Percentiles rank a stretch among this genome's conserved stretches.
phyloP scores from a whole-genome alignment of 2,113 vertebrate species.

The Calyptommatus sinebrachiatus region DNA sequence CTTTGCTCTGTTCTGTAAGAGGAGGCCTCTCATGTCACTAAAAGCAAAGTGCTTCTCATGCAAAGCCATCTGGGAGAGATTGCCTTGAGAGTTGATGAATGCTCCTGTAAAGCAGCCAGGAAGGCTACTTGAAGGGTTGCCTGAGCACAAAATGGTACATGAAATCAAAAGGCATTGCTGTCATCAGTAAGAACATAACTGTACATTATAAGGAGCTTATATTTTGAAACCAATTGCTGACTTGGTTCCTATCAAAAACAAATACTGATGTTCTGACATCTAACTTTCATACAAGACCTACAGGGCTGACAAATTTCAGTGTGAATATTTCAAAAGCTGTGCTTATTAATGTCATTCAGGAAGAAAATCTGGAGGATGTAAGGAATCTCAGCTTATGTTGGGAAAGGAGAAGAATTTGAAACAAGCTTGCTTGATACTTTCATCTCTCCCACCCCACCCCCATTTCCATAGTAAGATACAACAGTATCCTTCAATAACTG shows the following conservation, averaged over 20 bases:
- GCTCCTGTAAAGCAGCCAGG: background rate
- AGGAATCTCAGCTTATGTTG: constrained; percentile 10
- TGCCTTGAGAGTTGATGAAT: background rate
- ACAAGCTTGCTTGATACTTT: background rate
- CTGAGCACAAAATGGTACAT: constrained; percentile 8
- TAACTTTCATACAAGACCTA: constrained; percentile 8
- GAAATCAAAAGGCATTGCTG: constrained; percentile 15
- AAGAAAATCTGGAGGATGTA: constrained; percentile 10
- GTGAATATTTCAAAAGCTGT: background rate
- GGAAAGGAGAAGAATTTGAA: background rate
- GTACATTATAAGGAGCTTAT: constrained; percentile 14
- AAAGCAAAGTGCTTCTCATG: constrained; percentile 10
- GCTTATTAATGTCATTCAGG: background rate
- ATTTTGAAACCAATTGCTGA: background rate
- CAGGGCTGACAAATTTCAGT: constrained; percentile 10
- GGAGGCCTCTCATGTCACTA: constrained; percentile 13
- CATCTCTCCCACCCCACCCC: no score
- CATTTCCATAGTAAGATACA: background rate
- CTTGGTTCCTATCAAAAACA: constrained; percentile 36
- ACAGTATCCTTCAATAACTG: background rate
- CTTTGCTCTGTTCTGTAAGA: constrained; percentile 7
- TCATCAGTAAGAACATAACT: background rate
- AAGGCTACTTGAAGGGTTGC: constrained; percentile 2
- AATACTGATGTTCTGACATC: background rate
- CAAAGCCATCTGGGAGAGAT: constrained; percentile 14